A percentile compares a stretch with the other conserved stretches of the same genome.
Evolutionary conservation across 1,140 invertebrate genomes (phyloP).

Genomic region (Polyergus mexicanus): DNA sequence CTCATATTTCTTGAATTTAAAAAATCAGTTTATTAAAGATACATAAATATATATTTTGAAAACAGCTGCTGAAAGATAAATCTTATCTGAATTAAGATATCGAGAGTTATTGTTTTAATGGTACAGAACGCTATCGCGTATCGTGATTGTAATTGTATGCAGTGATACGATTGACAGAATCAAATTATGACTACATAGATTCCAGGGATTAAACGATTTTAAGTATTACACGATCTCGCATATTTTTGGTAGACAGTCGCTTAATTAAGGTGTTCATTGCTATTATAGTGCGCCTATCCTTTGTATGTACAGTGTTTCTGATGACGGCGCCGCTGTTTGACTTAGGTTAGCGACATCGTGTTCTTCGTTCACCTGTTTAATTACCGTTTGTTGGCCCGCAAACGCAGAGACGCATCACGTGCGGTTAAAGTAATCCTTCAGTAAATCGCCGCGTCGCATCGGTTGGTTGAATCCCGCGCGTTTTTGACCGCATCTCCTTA

Average conservation of each 20-base stretch:
- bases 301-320: constrained; percentile 35
- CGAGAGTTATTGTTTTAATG: background rate
- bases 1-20: background rate
- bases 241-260: background rate
- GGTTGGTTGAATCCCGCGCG: background rate
- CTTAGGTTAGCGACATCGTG: constrained; percentile 52
- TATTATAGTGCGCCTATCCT: constrained; percentile 14
- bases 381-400: constrained; percentile 57
- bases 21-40: background rate
- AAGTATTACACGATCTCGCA: background rate
- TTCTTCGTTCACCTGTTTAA: constrained; percentile 49
- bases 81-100: background rate
- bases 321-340: constrained; percentile 51
- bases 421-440: constrained; percentile 5
- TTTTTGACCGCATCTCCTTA: background rate
- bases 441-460: constrained; percentile 17
- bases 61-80: too few relatives aligned
- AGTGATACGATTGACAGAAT: background rate
- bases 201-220: background rate
- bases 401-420: constrained; percentile 20
- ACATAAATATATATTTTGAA: too few relatives aligned
- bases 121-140: background rate
- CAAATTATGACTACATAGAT: background rate
- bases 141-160: background rate
- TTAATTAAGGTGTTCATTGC: constrained; percentile 49